These are phyloP conservation scores for Ennomos erosarius DNA, from an alignment of 2,888 invertebrate genomes.

Conservation along the genomic window DNA sequence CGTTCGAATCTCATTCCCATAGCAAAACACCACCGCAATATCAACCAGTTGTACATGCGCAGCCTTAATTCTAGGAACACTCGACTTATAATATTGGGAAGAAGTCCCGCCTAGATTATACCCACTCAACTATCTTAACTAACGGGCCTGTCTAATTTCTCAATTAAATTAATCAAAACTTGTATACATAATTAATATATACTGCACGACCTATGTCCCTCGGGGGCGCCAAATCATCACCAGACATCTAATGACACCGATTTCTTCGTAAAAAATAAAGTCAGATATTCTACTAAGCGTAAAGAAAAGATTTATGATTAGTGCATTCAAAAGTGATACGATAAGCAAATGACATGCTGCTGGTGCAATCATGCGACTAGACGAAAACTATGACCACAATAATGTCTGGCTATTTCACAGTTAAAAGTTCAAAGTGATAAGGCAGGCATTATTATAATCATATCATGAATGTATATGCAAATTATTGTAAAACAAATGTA, in stretches of 20 bases:
- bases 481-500: constrained; percentile 34
- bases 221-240: constrained; percentile 81
- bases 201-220: constrained; percentile 72
- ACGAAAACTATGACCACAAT: constrained; percentile 38
- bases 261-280: constrained; percentile 67
- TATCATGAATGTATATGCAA: constrained; percentile 35
- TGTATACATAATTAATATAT: constrained; percentile 46
- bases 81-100: constrained; percentile 26
- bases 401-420: constrained; percentile 43
- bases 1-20: constrained; percentile 31
- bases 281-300: constrained; percentile 63
- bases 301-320: constrained; percentile 59
- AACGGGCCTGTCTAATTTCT: constrained; percentile 26
- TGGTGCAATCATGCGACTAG: constrained; percentile 51
- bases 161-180: constrained; percentile 35
- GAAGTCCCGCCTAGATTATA: constrained; percentile 24
- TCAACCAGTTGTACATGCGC: constrained; percentile 55
- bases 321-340: constrained; percentile 66
- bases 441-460: constrained; percentile 34
- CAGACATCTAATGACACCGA: constrained; percentile 74
- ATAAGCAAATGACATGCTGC: constrained; percentile 68
- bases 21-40: constrained; percentile 43
- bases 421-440: not conserved
- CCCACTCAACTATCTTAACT: constrained; percentile 30
- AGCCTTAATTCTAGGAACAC: constrained; percentile 45